These are phyloP conservation scores for Edolisoma coerulescens DNA, from an alignment of 2,113 vertebrate species.

Conservation along the genomic window DNA sequence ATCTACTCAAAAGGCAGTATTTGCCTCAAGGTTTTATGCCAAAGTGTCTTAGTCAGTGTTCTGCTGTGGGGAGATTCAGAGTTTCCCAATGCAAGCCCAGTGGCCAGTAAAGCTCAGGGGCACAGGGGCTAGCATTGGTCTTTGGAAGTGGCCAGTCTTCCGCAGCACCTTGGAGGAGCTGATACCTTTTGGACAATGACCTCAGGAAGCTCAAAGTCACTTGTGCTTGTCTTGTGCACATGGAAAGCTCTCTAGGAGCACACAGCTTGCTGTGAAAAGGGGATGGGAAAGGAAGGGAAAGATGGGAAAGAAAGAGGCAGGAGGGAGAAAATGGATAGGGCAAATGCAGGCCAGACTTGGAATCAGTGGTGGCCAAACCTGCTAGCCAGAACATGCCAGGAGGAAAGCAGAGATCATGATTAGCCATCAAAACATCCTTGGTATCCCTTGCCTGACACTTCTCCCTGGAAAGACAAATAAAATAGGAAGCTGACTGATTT, in stretches of 20 bases:
- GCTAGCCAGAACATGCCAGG: background rate
- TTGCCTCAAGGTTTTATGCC: background rate
- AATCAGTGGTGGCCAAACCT: background rate
- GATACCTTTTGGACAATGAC: background rate
- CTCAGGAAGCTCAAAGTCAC: background rate
- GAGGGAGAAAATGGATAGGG: background rate
- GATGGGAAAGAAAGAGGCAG: background rate
- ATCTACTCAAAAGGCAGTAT: background rate
- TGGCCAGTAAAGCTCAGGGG: fast-evolving
- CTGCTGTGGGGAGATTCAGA: background rate
- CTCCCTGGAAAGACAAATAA: background rate
- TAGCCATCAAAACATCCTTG: background rate
- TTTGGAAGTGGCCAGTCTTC: background rate
- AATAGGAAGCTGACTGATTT: background rate
- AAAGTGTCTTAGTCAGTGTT: background rate
- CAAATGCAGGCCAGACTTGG: background rate
- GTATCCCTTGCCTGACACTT: background rate
- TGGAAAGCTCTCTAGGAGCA: background rate
- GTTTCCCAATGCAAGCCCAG: fast-evolving
- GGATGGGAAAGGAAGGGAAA: background rate
- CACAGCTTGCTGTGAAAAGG: background rate
- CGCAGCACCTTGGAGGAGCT: background rate
- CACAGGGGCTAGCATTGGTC: background rate
- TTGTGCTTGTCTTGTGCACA: background rate
- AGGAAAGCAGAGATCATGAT: background rate